These are phyloP conservation scores for Centrocercus urophasianus DNA, from an alignment of 2,113 vertebrate species.

Conservation along the genomic window DNA sequence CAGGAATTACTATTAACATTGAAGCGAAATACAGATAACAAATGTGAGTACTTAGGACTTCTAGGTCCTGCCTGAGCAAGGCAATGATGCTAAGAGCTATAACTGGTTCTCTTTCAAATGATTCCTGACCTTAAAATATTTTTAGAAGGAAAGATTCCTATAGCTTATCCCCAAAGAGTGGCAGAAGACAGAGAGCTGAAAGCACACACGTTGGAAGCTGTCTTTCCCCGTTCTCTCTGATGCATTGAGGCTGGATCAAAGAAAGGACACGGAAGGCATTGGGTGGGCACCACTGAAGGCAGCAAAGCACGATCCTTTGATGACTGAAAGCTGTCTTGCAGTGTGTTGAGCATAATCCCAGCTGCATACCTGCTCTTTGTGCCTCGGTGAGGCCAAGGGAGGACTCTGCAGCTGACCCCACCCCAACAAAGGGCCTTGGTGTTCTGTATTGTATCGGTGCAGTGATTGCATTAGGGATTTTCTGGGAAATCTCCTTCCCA, in stretches of 20 bases:
- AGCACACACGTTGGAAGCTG: fast-evolving
- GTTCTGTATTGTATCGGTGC: fast-evolving
- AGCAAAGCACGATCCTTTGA: not conserved
- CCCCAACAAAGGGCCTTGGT: fast-evolving
- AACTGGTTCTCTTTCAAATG: constrained; percentile 14
- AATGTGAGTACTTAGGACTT: constrained; percentile 51
- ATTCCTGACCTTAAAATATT: not conserved
- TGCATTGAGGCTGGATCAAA: not conserved
- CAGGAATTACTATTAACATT: constrained; percentile 61
- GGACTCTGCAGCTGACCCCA: not conserved
- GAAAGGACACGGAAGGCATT: not conserved
- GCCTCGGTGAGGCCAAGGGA: not conserved
- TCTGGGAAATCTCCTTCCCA: constrained; percentile 1
- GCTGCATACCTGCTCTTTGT: not conserved
- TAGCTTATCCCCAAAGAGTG: not conserved
- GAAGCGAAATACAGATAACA: constrained; percentile 69
- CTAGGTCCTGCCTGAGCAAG: constrained; percentile 62
- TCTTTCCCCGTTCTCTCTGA: not conserved
- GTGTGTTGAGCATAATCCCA: not conserved
- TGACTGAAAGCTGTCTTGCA: not conserved
- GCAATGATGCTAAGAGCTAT: constrained; percentile 65
- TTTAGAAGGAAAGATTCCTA: not conserved
- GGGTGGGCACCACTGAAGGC: fast-evolving
- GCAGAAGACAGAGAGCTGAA: not conserved
- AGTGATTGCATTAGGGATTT: constrained; percentile 1